These are phyloP conservation scores for Lacerta bilineata DNA, from an alignment of 2,797 vertebrate species.

Conservation along the genomic window DNA sequence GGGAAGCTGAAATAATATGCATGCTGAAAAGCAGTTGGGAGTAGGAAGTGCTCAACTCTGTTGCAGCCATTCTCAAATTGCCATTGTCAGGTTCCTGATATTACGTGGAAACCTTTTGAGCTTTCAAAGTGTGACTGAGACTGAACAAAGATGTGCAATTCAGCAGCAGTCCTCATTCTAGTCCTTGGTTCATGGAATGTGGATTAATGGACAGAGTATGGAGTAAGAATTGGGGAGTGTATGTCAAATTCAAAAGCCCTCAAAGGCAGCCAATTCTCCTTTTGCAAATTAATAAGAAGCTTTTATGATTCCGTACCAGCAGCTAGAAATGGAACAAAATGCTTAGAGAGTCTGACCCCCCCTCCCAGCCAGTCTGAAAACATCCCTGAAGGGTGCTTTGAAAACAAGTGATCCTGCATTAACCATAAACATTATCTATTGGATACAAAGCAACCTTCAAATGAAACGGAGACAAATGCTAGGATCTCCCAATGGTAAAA, in stretches of 20 bases:
- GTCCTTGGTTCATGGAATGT: neutral
- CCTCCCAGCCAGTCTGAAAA: neutral
- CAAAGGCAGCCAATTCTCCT: neutral
- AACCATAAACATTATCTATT: neutral
- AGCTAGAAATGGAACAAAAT: neutral
- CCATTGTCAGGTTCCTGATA: neutral
- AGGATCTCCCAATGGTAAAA: no score
- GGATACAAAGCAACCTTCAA: neutral
- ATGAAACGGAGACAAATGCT: no score
- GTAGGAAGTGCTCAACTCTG: no score
- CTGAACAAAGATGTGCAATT: neutral
- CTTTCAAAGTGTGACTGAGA: neutral
- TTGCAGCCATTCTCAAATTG: neutral
- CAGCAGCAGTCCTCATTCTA: neutral
- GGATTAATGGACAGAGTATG: neutral
- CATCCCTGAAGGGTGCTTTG: neutral
- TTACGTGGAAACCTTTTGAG: neutral
- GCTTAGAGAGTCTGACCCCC: neutral
- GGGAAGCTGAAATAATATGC: conserved; percentile 31
- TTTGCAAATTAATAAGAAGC: neutral
- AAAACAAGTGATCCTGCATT: neutral
- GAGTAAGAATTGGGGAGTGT: neutral
- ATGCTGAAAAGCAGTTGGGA: neutral
- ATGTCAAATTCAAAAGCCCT: neutral
- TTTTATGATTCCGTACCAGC: neutral